Evolutionary conservation across 2,888 invertebrate species (phyloP), one percentile per base, ranked within the genome.

Genomic region (Eilema sororculum): DNA sequence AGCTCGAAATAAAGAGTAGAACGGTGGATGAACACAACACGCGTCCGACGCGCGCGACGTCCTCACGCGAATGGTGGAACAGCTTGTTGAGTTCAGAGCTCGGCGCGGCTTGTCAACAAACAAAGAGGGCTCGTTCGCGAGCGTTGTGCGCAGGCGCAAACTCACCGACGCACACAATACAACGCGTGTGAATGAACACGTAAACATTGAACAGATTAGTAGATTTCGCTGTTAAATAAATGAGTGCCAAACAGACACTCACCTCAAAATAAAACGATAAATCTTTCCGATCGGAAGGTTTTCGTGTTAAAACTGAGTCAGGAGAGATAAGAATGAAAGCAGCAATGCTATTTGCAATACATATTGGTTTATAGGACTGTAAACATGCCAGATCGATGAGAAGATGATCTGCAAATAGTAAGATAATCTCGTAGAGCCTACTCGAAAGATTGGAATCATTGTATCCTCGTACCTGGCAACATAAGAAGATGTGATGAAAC

Each of bases 61-160:
- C 88, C 78, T 82, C 83, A 84, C 90, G 89, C 89, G 88, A 89
- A 89, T 87, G 85, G 84, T 33, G 28, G 58, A 84, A 84, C 84
- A 81, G 87, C 84, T 86, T 86, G 87, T 86, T 85, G 87, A 86
- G 86, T 84, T 85, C 85, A 83, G 77, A 79, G 84, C 82, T 83
- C 84, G 80, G 93, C 81, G 83, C 84, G 80, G 94, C 94, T 94
- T 94, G 94, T 94, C 94, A 94, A 94, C 94, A 94, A 94, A 94
- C 94, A 94, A 93, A 94, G 94, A 93, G 90, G 90, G 91, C 91
- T 90, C 89, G 91, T 84, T 88, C 87, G 87, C 83, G 84, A 78
- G 81, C 85, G 87, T 85, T 86, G 78, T 86, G 91, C 92, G 92
- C 93, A 91, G 87, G 91, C 92, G 91, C 91, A 85, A 82, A 87